Evolutionary conservation across 2,888 invertebrate species (phyloP), one percentile per base, ranked within the genome.

Genomic region (Dicycla oo): DNA sequence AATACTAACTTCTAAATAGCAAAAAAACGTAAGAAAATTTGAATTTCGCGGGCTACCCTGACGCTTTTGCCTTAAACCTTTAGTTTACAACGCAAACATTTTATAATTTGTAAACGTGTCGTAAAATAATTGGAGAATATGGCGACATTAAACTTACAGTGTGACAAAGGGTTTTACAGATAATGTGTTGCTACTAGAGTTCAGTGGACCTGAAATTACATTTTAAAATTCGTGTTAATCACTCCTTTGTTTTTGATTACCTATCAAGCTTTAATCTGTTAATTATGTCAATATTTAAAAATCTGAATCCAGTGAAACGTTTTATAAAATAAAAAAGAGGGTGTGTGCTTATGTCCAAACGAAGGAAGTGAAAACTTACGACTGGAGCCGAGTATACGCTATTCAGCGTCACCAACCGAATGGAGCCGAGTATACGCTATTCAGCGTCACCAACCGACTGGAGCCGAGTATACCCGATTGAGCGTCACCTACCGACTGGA

Each of bases 51-150:
- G n/a, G n/a, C n/a, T n/a, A n/a, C n/a, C n/a, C n/a, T n/a, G n/a
- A n/a, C n/a, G n/a, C n/a, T n/a, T n/a, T n/a, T n/a, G n/a, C n/a
- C n/a, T n/a, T n/a, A n/a, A 75, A 51, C 63, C 74, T 64, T 75
- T 58, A 56, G 53, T 79, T 76, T 69, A 77, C 53, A 62, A 65
- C 62, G 47, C 69, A 66, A 57, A 71, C 51, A 68, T 82, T 81
- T 70, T 61, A 81, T 64, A 73, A 69, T 79, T 60, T 73, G 30
- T 63, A 65, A 65, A 69, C 47, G 53, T 49, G 62, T 69, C 61
- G 75, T 81, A 67, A 75, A 75, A 75, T 70, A 60, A 73, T 60
- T 69, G 11, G n/a, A 53, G 68, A 61, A 69, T 62, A 61, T 53
- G 49, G 57, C n/a, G 20, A 30, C 65, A 63, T 72, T 62, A 64